Evolutionary conservation across 2,888 invertebrate genomes (phyloP).

Genomic region (Chrysotoxum bicinctum): DNA sequence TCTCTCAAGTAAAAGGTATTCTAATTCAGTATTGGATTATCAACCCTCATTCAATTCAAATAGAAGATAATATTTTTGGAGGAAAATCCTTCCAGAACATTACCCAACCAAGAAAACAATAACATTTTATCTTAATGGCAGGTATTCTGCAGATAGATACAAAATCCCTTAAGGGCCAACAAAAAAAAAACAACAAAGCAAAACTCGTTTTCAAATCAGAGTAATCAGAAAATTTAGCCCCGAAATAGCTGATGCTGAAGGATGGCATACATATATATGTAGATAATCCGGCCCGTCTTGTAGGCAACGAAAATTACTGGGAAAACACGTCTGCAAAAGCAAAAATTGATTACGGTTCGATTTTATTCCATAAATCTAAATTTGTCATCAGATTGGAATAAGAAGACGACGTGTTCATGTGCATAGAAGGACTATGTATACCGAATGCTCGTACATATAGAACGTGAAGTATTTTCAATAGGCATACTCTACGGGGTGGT

Average conservation of each 20-base stretch:
- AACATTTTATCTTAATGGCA: slow-evolving; percentile 57
- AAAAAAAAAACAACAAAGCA: neutral
- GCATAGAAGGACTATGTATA: neutral
- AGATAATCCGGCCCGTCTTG: slow-evolving; percentile 36
- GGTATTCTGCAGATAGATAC: slow-evolving; percentile 22
- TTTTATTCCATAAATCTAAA: slow-evolving; percentile 65
- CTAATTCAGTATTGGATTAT: neutral
- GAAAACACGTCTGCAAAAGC: slow-evolving; percentile 43
- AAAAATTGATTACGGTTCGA: slow-evolving; percentile 68
- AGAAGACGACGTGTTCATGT: slow-evolving; percentile 10
- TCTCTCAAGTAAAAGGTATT: slow-evolving; percentile 5
- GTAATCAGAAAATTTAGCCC: slow-evolving; percentile 33
- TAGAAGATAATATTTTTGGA: slow-evolving; percentile 20
- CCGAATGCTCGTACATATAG: neutral
- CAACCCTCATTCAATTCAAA: slow-evolving; percentile 45
- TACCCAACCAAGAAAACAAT: slow-evolving; percentile 36
- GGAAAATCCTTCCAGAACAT: slow-evolving; percentile 34
- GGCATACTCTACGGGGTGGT: neutral
- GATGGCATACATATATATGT: slow-evolving; percentile 4
- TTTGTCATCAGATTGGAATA: slow-evolving; percentile 57
- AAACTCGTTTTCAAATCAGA: slow-evolving; percentile 37
- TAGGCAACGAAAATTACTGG: slow-evolving; percentile 42
- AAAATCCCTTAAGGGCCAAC: slow-evolving; percentile 9
- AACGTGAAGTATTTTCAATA: neutral
- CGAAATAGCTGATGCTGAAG: slow-evolving; percentile 15